Base-by-base conservation (phyloP, 2,113 vertebrate species). In the Chelonoidis abingdonii region DNA sequence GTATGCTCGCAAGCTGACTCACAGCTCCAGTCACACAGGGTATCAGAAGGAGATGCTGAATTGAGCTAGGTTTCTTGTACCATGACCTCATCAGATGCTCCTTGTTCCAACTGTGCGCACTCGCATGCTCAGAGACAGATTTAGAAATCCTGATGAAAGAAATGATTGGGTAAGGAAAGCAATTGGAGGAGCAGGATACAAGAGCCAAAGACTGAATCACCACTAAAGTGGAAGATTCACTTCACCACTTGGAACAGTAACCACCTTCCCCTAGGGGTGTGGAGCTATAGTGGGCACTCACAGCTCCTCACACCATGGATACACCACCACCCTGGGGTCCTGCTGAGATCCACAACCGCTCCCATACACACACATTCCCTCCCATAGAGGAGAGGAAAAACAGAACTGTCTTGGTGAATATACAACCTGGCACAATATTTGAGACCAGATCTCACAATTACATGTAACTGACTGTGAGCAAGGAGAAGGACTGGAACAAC, bases 31-130 rank as follows among this genome's bases (percentile, higher is more conserved):
- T 86, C 96, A 95, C 14, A 6, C 6, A 10, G 16, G 38, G 88
- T 82, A 31, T 21, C 4, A 72, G 87, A 93, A 27, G 27, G 86
- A 79, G 86, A 24, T 50, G n/a, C n/a, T n/a, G n/a, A n/a, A n/a
- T n/a, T n/a, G n/a, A n/a, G n/a, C n/a, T n/a, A n/a, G n/a, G n/a
- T n/a, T n/a, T n/a, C n/a, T n/a, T n/a, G n/a, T n/a, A n/a, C n/a
- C n/a, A n/a, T n/a, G 95, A 95, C 87, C 96, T 95, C 95, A 97
- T 84, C 95, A 62, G 59, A 96, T 92, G 81, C 90, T 93, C 93
- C 41, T 78, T 4, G 65, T 89, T 96, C 93, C 85, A 96, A 97
- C 5, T 78, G 59, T 3, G 29, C 29, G 56, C 57, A 2, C 19
- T 72, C 38, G 0, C 78, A 88, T n/a, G 44, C 57, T 3, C 12